Evolutionary conservation across 2,113 vertebrate genomes (phyloP).

Genomic region (Peromyscus leucopus): DNA sequence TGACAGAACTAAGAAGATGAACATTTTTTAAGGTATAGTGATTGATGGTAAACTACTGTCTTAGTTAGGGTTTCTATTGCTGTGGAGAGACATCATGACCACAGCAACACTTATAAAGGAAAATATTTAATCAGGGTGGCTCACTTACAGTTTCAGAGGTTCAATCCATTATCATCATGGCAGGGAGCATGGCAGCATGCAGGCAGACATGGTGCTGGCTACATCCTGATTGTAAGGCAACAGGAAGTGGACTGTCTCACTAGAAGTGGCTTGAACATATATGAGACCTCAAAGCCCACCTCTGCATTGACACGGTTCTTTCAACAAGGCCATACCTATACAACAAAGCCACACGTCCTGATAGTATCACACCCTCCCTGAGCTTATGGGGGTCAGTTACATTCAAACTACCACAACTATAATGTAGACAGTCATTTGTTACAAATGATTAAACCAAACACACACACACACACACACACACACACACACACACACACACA

Average conservation of each 20-base stretch:
- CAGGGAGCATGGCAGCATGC: not conserved
- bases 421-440: not conserved
- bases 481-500: not conserved
- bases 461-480: not conserved
- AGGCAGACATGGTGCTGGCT: not conserved
- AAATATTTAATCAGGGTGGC: not conserved
- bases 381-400: not conserved
- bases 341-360: not conserved
- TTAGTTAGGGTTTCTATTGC: not conserved
- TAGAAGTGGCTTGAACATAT: not conserved
- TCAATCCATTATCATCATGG: not conserved
- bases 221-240: not conserved
- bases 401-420: not conserved
- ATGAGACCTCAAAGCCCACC: not conserved
- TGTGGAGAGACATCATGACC: not conserved
- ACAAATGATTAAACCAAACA: not conserved
- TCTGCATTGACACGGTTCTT: not conserved
- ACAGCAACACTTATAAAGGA: not conserved
- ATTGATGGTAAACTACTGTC: not conserved
- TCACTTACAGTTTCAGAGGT: not conserved
- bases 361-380: not conserved
- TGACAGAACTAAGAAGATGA: not conserved
- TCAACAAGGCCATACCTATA: not conserved
- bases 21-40: not conserved
- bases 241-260: not conserved